Evolutionary conservation across 2,113 vertebrate genomes (phyloP), one percentile per base, ranked within the genome.

Genomic region (Bettongia penicillata): DNA sequence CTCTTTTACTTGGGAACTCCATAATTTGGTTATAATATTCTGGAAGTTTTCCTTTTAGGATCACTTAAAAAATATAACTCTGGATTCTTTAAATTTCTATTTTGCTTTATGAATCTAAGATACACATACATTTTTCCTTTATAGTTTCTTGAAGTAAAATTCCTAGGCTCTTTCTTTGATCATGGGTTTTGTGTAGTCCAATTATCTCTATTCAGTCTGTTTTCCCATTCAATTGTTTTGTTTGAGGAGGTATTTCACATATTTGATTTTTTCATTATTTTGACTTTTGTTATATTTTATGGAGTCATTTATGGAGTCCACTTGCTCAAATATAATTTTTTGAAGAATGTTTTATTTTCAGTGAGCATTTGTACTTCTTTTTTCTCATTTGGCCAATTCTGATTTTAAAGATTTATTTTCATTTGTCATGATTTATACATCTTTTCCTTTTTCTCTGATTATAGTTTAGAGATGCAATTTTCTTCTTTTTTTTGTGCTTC

Each of bases 101-200:
- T 68, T 37, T 68, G 5, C 61, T 37, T 3, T 68, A 12, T 68
- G 37, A 11, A 68, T 68, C 12, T 68, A 68, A 68, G 12, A 68
- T n/a, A n/a, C 1, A n/a, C 1, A n/a, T 4, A 9, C 1, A n/a
- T 1, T n/a, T 68, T 68, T 68, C 11, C 12, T 6, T 68, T 16
- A n/a, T 68, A 31, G 19, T 68, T 68, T 19, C 37, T 68, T 68
- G 61, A 6, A 68, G 19, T 68, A 68, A n/a, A 12, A 68, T 68
- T 14, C 5, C 31, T n/a, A 68, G 4, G 14, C 37, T n/a, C 61
- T n/a, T 16, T 68, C 61, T 68, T 68, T 68, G 31, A n/a, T 68
- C 12, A 0, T n/a, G 12, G 1, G 14, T 68, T 68, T 37, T 14
- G 19, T 11, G 14, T n/a, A 68, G 31, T 37, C 0, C 31, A n/a